Evolutionary conservation across 2,888 invertebrate species (phyloP).

Genomic region (Entomobrya multifasciata): DNA sequence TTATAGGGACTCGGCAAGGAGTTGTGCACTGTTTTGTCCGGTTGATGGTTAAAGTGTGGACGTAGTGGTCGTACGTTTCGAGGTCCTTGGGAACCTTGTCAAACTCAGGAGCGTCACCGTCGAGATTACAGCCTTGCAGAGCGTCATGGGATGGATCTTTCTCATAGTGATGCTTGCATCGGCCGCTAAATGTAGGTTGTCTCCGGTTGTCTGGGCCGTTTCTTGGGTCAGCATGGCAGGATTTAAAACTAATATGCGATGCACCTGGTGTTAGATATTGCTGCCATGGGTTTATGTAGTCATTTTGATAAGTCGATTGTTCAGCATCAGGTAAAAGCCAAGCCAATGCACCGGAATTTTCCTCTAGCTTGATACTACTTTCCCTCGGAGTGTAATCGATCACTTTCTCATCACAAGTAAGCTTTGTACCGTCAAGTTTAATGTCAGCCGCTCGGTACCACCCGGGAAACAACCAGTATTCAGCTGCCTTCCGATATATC

Average conservation of each 20-base stretch:
- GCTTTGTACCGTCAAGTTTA: neutral
- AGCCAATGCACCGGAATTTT: neutral
- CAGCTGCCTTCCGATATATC: neutral
- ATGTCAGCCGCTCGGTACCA: slow-evolving; percentile 49
- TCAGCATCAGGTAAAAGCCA: neutral
- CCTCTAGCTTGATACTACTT: neutral
- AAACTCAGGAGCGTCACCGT: neutral
- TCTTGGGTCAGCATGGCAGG: too few species aligned
- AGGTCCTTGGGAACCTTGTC: neutral
- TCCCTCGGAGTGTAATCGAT: too few species aligned
- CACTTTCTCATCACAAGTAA: neutral
- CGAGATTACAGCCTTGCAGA: neutral
- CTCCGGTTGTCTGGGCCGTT: too few species aligned
- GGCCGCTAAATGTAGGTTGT: too few species aligned
- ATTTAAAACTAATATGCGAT: too few species aligned
- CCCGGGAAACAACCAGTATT: neutral
- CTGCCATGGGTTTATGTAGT: too few species aligned
- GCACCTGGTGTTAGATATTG: too few species aligned
- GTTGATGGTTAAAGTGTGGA: too few species aligned
- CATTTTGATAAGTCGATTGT: neutral
- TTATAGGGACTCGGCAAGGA: too few species aligned
- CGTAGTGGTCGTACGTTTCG: too few species aligned
- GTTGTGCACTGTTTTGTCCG: too few species aligned
- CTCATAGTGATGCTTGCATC: neutral
- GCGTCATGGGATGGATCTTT: neutral